Evolutionary conservation across 1,140 invertebrate genomes (phyloP).

Genomic region (Mycetomoellerius zeteki): DNA sequence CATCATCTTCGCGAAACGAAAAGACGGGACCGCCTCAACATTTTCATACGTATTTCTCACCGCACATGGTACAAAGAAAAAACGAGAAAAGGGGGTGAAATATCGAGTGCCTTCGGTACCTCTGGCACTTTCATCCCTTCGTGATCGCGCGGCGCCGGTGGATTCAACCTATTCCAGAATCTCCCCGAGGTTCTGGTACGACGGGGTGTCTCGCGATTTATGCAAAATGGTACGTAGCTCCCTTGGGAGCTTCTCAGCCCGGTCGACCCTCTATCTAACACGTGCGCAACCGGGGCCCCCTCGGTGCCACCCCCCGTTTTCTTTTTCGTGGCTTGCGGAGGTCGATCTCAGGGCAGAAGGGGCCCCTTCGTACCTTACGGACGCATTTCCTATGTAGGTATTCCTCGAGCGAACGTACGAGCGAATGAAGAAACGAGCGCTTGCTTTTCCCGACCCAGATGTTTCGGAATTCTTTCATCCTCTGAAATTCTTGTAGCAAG

Average conservation of each 20-base stretch:
- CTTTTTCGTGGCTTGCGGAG: slow-evolving; percentile 54
- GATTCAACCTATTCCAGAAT: slow-evolving; percentile 80
- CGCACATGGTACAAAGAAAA: background rate
- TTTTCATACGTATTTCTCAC: slow-evolving; percentile 30
- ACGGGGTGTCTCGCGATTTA: slow-evolving; percentile 87
- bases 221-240: slow-evolving; percentile 86
- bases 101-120: slow-evolving; percentile 63
- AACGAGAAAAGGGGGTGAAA: slow-evolving; percentile 61
- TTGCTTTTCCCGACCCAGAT: slow-evolving; percentile 51
- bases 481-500: slow-evolving; percentile 26
- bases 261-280: slow-evolving; percentile 82
- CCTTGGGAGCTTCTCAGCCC: slow-evolving; percentile 81
- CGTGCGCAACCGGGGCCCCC: slow-evolving; percentile 77
- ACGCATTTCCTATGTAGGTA: slow-evolving; percentile 41
- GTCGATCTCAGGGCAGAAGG: slow-evolving; percentile 61
- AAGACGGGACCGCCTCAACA: slow-evolving; percentile 26
- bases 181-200: slow-evolving; percentile 77
- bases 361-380: slow-evolving; percentile 57
- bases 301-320: slow-evolving; percentile 57
- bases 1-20: background rate
- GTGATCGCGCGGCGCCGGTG: slow-evolving; percentile 65
- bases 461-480: slow-evolving; percentile 40
- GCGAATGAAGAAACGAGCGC: slow-evolving; percentile 27
- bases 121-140: slow-evolving; percentile 68
- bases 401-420: slow-evolving; percentile 53